Percentiles rank a stretch among this genome's conserved stretches.
Evolutionary conservation across 2,113 vertebrate genomes (phyloP).

Genomic region (Rhodinocichla rosea): DNA sequence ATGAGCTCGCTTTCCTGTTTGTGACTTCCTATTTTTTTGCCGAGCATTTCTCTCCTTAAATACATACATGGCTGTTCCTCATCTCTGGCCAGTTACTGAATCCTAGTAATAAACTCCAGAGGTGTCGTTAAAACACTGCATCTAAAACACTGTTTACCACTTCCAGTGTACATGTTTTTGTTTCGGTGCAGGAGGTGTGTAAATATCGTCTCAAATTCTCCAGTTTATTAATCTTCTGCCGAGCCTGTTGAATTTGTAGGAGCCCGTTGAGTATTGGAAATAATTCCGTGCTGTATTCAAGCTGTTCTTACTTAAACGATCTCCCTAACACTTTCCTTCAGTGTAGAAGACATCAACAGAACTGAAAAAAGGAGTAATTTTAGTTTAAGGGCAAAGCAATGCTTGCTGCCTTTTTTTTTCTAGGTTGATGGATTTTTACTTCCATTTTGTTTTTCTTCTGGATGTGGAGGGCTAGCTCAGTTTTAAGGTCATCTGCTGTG

Average conservation of each 20-base stretch:
- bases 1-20: slow-evolving; percentile 25
- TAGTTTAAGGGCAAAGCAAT: not conserved
- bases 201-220: not conserved
- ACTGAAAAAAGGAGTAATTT: not conserved
- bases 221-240: not conserved
- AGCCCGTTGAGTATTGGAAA: not conserved
- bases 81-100: not conserved
- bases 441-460: not conserved
- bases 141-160: not conserved
- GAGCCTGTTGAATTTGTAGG: not conserved
- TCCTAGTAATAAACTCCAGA: not conserved
- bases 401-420: not conserved
- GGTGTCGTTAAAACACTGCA: not conserved
- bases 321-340: not conserved
- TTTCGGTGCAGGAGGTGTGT: not conserved
- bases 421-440: not conserved
- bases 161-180: not conserved
- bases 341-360: not conserved
- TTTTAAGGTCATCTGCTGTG: not conserved
- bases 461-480: not conserved
- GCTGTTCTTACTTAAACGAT: not conserved
- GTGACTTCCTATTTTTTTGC: slow-evolving; percentile 21
- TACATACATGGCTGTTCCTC: not conserved
- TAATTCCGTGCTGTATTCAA: not conserved
- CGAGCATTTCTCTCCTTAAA: not conserved